phyloP scores from a whole-genome alignment of 1,140 invertebrate species.

The Diorhabda sublineata region DNA sequence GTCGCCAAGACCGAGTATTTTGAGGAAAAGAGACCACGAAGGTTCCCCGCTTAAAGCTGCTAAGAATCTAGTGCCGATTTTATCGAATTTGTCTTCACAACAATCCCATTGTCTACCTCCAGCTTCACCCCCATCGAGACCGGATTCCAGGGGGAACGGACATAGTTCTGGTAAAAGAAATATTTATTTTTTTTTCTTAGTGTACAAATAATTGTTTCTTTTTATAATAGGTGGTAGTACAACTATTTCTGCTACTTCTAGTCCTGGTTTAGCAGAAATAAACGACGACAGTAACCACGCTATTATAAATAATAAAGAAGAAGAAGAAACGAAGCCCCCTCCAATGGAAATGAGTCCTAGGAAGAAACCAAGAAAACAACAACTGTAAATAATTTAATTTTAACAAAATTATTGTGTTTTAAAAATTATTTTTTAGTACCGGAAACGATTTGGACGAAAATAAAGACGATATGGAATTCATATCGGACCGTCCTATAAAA shows the following conservation, averaged over 20 bases:
- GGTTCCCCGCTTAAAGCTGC: slow-evolving; percentile 42
- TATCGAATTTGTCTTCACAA: slow-evolving; percentile 42
- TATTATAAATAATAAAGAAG: slow-evolving; percentile 38
- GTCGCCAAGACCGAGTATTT: slow-evolving; percentile 45
- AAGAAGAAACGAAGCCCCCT: slow-evolving; percentile 38
- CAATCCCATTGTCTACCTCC: slow-evolving; percentile 37
- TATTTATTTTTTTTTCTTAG: too few species aligned
- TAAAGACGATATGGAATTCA: slow-evolving; percentile 67
- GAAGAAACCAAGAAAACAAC: slow-evolving; percentile 74
- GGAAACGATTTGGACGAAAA: slow-evolving; percentile 62
- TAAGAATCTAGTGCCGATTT: slow-evolving; percentile 49
- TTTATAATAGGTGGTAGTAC: slow-evolving; percentile 58
- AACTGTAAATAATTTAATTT: slow-evolving; percentile 54
- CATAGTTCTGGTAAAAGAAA: slow-evolving; percentile 48
- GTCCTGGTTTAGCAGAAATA: slow-evolving; percentile 64
- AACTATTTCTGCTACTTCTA: slow-evolving; percentile 73
- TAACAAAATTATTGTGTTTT: neutral
- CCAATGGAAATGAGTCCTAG: slow-evolving; percentile 55
- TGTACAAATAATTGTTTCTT: slow-evolving; percentile 14
- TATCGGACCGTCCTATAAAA: slow-evolving; percentile 50
- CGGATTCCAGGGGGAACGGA: slow-evolving; percentile 51
- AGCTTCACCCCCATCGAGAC: slow-evolving; percentile 50
- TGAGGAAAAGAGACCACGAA: slow-evolving; percentile 46
- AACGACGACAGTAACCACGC: slow-evolving; percentile 54
- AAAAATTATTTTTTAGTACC: slow-evolving; percentile 47